These are phyloP conservation scores for Drosophila atroscutellata DNA, from an alignment of 2,888 invertebrate species.

Conservation along the genomic window DNA sequence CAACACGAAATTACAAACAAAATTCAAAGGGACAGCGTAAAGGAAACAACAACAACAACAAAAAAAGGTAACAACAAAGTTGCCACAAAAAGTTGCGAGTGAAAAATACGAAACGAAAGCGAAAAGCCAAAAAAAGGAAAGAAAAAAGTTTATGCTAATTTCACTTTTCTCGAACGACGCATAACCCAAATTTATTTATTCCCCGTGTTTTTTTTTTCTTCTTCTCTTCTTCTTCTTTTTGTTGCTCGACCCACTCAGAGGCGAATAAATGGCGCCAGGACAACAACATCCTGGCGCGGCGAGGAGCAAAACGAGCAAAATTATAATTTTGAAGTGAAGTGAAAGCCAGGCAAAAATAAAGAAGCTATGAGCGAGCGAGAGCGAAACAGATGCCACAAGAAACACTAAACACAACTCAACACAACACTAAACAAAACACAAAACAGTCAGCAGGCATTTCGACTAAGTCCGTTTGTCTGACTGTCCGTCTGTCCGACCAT, in stretches of 20 bases:
- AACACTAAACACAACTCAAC: conserved; percentile 14
- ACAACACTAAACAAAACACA: neutral
- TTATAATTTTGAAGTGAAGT: conserved; percentile 58
- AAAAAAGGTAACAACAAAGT: conserved; percentile 20
- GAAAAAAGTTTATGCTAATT: conserved; percentile 73
- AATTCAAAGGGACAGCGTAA: conserved; percentile 51
- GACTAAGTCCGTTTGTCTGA: conserved; percentile 10
- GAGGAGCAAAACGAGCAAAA: conserved; percentile 27
- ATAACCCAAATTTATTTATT: conserved; percentile 70
- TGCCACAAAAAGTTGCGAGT: conserved; percentile 52
- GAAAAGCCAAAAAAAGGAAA: conserved; percentile 28
- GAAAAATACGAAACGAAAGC: conserved; percentile 57
- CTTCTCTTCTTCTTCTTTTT: neutral
- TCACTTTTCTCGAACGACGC: conserved; percentile 75
- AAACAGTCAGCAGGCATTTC: conserved; percentile 28
- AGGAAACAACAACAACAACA: neutral
- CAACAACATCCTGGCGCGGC: conserved; percentile 24
- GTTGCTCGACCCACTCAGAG: conserved; percentile 20
- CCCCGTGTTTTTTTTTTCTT: conserved; percentile 32
- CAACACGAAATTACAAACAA: conserved; percentile 46
- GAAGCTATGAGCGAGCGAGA: neutral
- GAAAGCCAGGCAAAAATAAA: conserved; percentile 44
- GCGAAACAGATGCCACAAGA: conserved; percentile 21
- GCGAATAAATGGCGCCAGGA: conserved; percentile 68
- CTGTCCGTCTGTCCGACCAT: conserved; percentile 8